These are phyloP conservation scores for Parnassius mnemosyne DNA, from an alignment of 2,888 invertebrate genomes.

Conservation along the genomic window DNA sequence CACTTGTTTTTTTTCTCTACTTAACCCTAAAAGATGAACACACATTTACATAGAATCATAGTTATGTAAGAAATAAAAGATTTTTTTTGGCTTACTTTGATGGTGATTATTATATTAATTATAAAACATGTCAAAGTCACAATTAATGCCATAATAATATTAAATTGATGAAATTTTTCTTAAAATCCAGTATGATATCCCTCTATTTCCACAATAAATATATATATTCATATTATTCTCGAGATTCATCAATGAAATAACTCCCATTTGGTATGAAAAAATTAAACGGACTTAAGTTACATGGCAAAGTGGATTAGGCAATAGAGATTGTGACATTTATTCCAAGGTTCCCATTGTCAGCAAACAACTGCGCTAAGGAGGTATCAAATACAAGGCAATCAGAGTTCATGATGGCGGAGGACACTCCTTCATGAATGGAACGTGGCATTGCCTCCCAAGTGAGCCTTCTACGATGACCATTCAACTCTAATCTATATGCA, in stretches of 20 bases:
- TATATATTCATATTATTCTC: constrained; percentile 10
- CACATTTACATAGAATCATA: constrained; percentile 60
- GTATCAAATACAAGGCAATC: constrained; percentile 99
- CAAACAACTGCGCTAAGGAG: constrained; percentile 98
- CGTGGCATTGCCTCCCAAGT: constrained; percentile 99
- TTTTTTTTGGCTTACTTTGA: constrained; percentile 71
- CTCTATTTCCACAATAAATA: constrained; percentile 12
- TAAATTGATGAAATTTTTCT: constrained; percentile 3
- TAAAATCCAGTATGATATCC: constrained; percentile 4
- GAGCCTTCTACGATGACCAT: constrained; percentile 95
- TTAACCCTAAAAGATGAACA: constrained; percentile 72
- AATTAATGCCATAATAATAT: constrained; percentile 16
- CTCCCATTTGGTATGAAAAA: constrained; percentile 17
- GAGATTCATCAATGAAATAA: constrained; percentile 23
- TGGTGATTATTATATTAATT: constrained; percentile 40
- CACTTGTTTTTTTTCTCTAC: constrained; percentile 48
- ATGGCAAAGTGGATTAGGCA: constrained; percentile 79
- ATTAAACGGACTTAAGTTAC: constrained; percentile 5
- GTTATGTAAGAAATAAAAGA: constrained; percentile 51
- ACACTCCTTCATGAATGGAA: constrained; percentile 99
- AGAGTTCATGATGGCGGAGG: constrained; percentile 97
- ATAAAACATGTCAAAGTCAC: constrained; percentile 38
- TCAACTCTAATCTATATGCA: constrained; percentile 98
- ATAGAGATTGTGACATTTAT: constrained; percentile 99
- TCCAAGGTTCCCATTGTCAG: constrained; percentile 99